A percentile compares a stretch with the other conserved stretches of the same genome.
phyloP scores from a whole-genome alignment of 92 coral and sea anemone species.

The Scolanthus callimorphus region DNA sequence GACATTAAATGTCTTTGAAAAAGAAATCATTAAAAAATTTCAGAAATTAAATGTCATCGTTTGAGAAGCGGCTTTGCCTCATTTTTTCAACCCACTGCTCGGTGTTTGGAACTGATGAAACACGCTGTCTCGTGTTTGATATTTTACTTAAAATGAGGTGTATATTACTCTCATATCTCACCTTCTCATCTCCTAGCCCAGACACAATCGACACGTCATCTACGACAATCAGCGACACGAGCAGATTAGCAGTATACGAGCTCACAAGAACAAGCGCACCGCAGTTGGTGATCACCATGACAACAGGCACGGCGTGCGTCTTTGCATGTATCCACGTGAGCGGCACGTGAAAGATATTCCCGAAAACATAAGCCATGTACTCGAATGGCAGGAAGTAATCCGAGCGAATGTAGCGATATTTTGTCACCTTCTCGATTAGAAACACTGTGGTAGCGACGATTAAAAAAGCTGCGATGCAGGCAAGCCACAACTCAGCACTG shows the following conservation, averaged over 20 bases:
- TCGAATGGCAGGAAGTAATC: slow-evolving; percentile 68
- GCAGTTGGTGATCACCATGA: slow-evolving; percentile 76
- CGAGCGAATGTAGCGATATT: slow-evolving; percentile 28
- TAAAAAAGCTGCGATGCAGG: slow-evolving; percentile 59
- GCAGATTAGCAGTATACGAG: slow-evolving; percentile 88
- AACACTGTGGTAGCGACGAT: slow-evolving; percentile 50
- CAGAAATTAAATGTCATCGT: too few species aligned
- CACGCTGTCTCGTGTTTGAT: too few species aligned
- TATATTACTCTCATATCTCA: too few species aligned
- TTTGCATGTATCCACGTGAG: slow-evolving; percentile 72
- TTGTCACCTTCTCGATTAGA: slow-evolving; percentile 51
- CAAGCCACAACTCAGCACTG: slow-evolving; percentile 56
- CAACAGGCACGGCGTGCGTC: slow-evolving; percentile 73
- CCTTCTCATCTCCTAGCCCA: slow-evolving; percentile 82
- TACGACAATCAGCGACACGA: slow-evolving; percentile 77
- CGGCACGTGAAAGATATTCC: slow-evolving; percentile 86
- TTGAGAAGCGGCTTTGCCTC: too few species aligned
- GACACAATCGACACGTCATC: slow-evolving; percentile 62
- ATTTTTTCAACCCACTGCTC: too few species aligned
- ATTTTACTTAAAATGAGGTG: too few species aligned
- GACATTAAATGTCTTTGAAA: too few species aligned
- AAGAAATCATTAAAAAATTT: too few species aligned
- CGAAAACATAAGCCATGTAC: slow-evolving; percentile 78
- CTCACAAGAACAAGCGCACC: slow-evolving; percentile 77
- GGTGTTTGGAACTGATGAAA: too few species aligned